phyloP scores from a whole-genome alignment of 2,113 vertebrate species.

The Spilogale gracilis region DNA sequence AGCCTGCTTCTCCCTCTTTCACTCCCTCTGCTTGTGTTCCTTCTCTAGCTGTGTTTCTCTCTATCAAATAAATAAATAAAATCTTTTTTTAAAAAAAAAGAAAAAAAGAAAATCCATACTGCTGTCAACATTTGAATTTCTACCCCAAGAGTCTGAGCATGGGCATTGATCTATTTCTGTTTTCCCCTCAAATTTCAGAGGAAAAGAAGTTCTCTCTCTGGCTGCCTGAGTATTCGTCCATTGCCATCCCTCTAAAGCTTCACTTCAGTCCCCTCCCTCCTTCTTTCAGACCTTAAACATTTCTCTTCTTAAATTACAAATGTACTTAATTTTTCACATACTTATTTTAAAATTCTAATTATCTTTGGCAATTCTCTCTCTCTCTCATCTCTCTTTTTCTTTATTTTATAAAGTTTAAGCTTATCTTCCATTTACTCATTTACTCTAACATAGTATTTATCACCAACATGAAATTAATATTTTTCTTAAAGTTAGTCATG shows the following conservation, averaged over 20 bases:
- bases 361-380: neutral
- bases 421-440: neutral
- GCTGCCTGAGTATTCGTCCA: accelerated
- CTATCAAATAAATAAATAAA: too few species aligned
- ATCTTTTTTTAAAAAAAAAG: too few species aligned
- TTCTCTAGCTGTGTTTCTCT: too few species aligned
- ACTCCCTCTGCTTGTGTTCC: too few species aligned
- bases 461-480: neutral
- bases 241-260: neutral
- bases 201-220: neutral
- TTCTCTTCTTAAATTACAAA: neutral
- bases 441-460: neutral
- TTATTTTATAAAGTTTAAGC: neutral
- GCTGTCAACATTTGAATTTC: neutral
- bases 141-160: neutral
- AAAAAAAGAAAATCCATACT: neutral
- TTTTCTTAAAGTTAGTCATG: neutral
- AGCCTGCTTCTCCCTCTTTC: too few species aligned
- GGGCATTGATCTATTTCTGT: neutral
- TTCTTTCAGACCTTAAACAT: neutral
- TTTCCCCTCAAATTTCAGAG: neutral
- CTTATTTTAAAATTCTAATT: neutral
- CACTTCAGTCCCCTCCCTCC: accelerated
- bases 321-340: neutral
- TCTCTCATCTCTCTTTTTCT: neutral